Evolutionary conservation across 2,113 vertebrate species (phyloP), one percentile per base, ranked within the genome.

Genomic region (Lagenorhynchus albirostris): DNA sequence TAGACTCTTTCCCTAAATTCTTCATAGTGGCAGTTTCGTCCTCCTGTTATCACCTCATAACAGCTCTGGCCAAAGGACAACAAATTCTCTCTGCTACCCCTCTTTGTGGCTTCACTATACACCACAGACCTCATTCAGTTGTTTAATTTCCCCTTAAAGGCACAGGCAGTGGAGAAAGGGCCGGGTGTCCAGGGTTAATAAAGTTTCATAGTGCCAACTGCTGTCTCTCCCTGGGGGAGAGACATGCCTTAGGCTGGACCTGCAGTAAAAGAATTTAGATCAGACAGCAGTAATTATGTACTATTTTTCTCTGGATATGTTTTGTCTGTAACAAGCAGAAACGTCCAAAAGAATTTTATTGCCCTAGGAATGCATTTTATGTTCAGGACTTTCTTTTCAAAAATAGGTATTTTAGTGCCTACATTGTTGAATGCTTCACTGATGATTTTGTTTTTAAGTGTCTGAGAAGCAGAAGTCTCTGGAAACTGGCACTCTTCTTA

Each of bases 301-400:
- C 76, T 86, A 3, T 41, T 95, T 94, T 87, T 70, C 74, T 85
- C 70, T 41, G 21, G 58, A 4, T 68, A 68, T 74, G 17, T 74
- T 96, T 92, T 82, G 14, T 85, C 68, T 94, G 36, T 74, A 67
- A 77, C 58, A 94, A 94, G 31, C 26, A 63, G 41, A 95, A 55
- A 23, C 79, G 88, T 82, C 85, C 67, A 91, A 92, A 96, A 73
- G 9, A 68, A 77, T 63, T 88, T 89, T 81, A 63, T 90, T 92
- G 79, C 55, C 21, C 58, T 91, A 92, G 50, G 53, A 93, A 81
- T 50, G 36, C 8, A n/a, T 20, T 85, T 94, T 84, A 68, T 50
- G 14, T 60, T 84, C n/a, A 53, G 36, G 29, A 91, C 76, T 25
- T 82, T 93, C 88, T 92, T 93, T 89, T 62, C 25, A 62, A 91